phyloP scores from a whole-genome alignment of 1,140 invertebrate species.

The Galleria mellonella region DNA sequence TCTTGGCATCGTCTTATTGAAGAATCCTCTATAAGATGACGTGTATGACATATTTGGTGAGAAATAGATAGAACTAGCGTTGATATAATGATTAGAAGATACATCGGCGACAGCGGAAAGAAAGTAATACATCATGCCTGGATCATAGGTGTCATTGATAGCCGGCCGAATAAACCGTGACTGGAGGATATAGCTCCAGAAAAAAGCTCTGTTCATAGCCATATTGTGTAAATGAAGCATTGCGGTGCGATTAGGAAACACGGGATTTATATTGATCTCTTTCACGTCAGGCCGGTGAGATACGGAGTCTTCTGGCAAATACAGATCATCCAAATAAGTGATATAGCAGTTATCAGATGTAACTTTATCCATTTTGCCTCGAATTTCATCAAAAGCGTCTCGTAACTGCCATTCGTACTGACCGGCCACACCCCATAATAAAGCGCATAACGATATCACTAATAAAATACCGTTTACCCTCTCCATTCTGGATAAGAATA shows the following conservation, averaged over 20 bases:
- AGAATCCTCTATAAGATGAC: constrained; percentile 95
- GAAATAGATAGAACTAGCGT: constrained; percentile 96
- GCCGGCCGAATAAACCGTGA: constrained; percentile 91
- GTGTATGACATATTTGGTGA: constrained; percentile 95
- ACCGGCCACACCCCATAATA: constrained; percentile 79
- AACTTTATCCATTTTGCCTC: constrained; percentile 86
- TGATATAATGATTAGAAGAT: constrained; percentile 92
- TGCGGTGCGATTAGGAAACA: constrained; percentile 95
- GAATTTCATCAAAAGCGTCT: constrained; percentile 92
- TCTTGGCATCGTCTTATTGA: constrained; percentile 96
- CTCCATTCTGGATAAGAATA: too few relatives aligned
- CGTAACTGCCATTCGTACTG: constrained; percentile 92
- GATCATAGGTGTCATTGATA: constrained; percentile 94
- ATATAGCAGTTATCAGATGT: constrained; percentile 91
- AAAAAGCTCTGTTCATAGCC: constrained; percentile 95
- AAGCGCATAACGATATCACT: constrained; percentile 46
- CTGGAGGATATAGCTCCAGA: constrained; percentile 96
- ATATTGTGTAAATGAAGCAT: constrained; percentile 96
- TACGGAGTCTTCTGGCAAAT: constrained; percentile 87
- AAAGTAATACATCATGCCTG: constrained; percentile 99
- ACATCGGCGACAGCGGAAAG: constrained; percentile 96
- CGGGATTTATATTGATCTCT: constrained; percentile 94
- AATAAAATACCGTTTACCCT: constrained; percentile 44
- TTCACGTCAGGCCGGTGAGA: constrained; percentile 96
- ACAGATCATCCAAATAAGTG: constrained; percentile 88